Evolutionary conservation across 2,113 vertebrate genomes (phyloP).

Genomic region (Tor tambroides): DNA sequence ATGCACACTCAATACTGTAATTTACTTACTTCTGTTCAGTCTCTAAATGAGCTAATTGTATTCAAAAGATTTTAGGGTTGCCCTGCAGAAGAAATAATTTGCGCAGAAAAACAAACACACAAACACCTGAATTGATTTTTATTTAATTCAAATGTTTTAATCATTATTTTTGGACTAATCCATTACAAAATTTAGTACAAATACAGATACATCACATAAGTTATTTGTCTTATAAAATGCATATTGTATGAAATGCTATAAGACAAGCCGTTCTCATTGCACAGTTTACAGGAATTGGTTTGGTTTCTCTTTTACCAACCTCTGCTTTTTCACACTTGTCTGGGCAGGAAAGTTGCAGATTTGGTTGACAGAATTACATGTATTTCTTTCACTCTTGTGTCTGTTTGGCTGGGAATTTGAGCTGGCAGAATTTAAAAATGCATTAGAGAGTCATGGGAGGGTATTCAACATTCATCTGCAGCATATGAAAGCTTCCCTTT

Average conservation of each 20-base stretch:
- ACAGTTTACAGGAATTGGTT: slow-evolving; percentile 2
- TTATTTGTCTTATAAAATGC: neutral
- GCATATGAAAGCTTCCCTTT: neutral
- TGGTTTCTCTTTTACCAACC: neutral
- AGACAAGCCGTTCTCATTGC: neutral
- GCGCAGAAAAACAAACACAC: neutral
- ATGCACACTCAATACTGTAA: neutral
- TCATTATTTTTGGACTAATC: neutral
- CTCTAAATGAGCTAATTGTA: too few relatives aligned
- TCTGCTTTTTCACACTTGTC: slow-evolving; percentile 48
- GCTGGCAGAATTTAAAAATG: slow-evolving; percentile 51
- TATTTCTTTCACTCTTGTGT: slow-evolving; percentile 46
- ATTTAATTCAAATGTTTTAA: neutral
- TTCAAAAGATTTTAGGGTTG: neutral
- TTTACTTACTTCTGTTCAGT: neutral
- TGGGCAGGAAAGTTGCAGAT: slow-evolving; percentile 31
- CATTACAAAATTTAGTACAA: neutral
- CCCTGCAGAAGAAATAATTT: neutral
- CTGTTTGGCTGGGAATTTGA: slow-evolving; percentile 58
- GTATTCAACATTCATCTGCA: neutral
- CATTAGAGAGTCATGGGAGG: neutral
- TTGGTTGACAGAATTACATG: slow-evolving; percentile 39
- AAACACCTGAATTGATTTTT: neutral
- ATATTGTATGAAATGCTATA: neutral
- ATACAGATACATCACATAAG: neutral